Conservation (phyloP, 2,113 vertebrate species). For the Ageneiosus marmoratus region DNA sequence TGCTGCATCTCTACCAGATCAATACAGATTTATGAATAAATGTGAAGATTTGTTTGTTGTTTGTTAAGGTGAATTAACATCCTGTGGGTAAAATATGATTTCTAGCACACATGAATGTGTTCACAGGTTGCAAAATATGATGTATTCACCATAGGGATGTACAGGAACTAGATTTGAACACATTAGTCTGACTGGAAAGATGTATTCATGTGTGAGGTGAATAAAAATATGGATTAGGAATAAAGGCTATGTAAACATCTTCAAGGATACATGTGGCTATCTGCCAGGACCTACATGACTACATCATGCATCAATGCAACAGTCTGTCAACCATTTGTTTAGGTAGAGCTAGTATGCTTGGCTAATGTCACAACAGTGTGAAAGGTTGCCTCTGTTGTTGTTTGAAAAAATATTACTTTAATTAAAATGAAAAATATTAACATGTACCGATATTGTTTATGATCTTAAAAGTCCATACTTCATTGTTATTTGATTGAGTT, state of each 20-base stretch:
- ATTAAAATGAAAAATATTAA: not conserved
- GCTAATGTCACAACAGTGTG: too few species aligned
- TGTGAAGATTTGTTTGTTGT: conserved; percentile 19
- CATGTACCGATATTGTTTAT: not conserved
- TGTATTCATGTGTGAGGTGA: not conserved
- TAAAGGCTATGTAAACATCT: not conserved
- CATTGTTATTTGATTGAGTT: too few species aligned
- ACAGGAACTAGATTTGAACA: not conserved
- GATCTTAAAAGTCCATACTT: not conserved
- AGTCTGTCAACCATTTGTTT: too few species aligned
- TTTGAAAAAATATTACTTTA: not conserved
- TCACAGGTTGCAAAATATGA: not conserved
- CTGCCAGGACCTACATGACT: too few species aligned
- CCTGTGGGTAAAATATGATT: conserved; percentile 1
- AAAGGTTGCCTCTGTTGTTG: not conserved
- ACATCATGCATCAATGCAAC: not conserved
- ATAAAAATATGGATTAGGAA: not conserved
- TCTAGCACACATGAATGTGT: not conserved
- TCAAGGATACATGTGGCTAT: too few species aligned
- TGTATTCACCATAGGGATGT: not conserved
- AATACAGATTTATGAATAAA: conserved; percentile 18
- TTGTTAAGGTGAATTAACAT: not conserved
- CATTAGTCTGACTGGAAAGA: not conserved
- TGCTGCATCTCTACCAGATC: not conserved
- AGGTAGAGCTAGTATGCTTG: too few species aligned